A percentile compares a stretch with the other conserved stretches of the same genome.
Evolutionary conservation across 2,113 vertebrate species (phyloP).

Genomic region (Bubo scandiacus): DNA sequence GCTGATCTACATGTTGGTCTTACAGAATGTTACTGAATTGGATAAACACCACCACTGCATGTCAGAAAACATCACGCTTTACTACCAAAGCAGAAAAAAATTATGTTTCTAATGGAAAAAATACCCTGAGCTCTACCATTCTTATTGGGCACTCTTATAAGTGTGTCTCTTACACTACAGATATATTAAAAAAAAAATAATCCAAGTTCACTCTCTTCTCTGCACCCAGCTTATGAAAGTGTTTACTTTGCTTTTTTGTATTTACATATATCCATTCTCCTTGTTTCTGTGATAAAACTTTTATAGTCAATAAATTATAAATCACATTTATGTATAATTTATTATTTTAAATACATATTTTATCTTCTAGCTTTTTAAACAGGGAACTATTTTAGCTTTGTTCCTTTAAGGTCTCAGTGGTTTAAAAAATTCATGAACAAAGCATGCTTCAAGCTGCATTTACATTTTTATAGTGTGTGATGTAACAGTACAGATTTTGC

Average conservation of each 20-base stretch:
- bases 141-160: not conserved
- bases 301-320: constrained; percentile 76
- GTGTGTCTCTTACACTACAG: not conserved
- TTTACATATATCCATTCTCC: constrained; percentile 66
- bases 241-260: constrained; percentile 62
- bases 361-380: constrained; percentile 72
- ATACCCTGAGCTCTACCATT: not conserved
- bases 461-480: constrained; percentile 73
- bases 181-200: not conserved
- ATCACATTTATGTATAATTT: constrained; percentile 75
- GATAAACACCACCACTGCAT: not conserved
- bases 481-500: constrained; percentile 69
- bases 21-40: constrained; percentile 28
- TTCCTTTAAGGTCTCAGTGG: constrained; percentile 68
- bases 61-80: constrained; percentile 7
- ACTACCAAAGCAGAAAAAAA: constrained; percentile 6
- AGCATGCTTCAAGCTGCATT: constrained; percentile 68
- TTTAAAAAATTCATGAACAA: constrained; percentile 78
- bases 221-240: constrained; percentile 19
- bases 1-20: not conserved
- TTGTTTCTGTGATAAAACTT: constrained; percentile 77
- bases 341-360: constrained; percentile 80
- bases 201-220: constrained; percentile 10
- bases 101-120: not conserved
- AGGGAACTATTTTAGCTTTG: constrained; percentile 64